Base-by-base conservation (phyloP, 1,140 invertebrate species). In the Temnothorax longispinosus region DNA sequence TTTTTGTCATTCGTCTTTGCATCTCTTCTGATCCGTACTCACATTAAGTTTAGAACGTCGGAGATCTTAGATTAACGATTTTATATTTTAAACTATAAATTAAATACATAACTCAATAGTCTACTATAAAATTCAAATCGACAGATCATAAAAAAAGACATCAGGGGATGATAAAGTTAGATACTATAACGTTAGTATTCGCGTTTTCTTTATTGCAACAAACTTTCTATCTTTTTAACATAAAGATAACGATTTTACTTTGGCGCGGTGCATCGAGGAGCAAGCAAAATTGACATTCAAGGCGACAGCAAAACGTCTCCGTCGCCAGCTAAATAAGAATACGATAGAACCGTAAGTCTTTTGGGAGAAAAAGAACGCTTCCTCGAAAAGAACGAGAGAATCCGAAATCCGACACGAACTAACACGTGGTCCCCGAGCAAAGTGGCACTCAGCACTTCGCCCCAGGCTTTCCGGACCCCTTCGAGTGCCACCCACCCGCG, bases 331-430 rank as follows among this genome's bases (percentile, higher is more conserved):
- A 21, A 44, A n/a, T 84, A 60, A 82, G 21, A 50, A 44, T 47
- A 58, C 4, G 60, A 58, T 41, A 13, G 47, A 81, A 41, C 35
- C 13, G 58, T 71, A 52, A 60, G 54, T 64, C 41, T 67, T 27
- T 18, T 6, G 32, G 18, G 56, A 72, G 60, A 50, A 71, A 69
- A 50, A 41, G 56, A 62, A 82, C 62, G 77, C 21, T 90, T 80
- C 11, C 44, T 21, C 18, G 76, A 74, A 82, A 72, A 38, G 44
- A 41, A 50, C 38, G 41, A 44, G 60, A 84, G 80, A 84, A 72
- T 75, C 27, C n/a, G 89, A 91, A 91, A 91, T 82, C 58, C 47
- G 89, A 91, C 80, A 84, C 80, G 89, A 91, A 58, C 56, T 52
- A 87, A 88, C 89, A 88, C 87, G 74, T 88, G 89, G 81, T 80